These are phyloP conservation scores for Epistrophella euchroma DNA, from an alignment of 2,888 invertebrate species.

Conservation along the genomic window DNA sequence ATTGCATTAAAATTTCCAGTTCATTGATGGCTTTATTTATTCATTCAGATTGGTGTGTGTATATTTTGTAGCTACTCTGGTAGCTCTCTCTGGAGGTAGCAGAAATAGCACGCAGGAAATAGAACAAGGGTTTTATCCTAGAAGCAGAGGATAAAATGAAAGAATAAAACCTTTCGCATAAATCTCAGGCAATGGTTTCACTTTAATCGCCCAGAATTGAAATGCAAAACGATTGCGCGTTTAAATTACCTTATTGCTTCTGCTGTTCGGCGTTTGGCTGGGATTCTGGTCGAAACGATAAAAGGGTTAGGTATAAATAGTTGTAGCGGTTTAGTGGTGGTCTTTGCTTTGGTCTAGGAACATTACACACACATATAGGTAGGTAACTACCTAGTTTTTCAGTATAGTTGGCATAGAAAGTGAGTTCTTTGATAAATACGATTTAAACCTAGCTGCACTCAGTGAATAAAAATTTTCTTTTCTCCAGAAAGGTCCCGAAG, in stretches of 20 bases:
- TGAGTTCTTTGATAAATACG: constrained; percentile 61
- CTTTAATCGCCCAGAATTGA: constrained; percentile 69
- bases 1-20: constrained; percentile 76
- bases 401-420: constrained; percentile 46
- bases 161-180: constrained; percentile 48
- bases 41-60: constrained; percentile 55
- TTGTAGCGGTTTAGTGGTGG: constrained; percentile 6
- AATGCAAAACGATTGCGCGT: constrained; percentile 54
- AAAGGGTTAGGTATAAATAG: constrained; percentile 54
- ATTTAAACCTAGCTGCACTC: constrained; percentile 59
- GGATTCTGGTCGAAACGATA: constrained; percentile 45
- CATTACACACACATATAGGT: not conserved
- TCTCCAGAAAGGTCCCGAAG: constrained; percentile 22
- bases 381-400: not conserved
- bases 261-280: constrained; percentile 21
- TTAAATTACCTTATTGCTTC: constrained; percentile 54
- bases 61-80: not conserved
- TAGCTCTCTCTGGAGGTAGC: not conserved
- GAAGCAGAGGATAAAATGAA: not conserved
- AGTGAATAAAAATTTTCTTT: constrained; percentile 14
- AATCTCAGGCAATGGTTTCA: constrained; percentile 59
- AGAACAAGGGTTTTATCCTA: constrained; percentile 39
- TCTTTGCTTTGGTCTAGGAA: constrained; percentile 17
- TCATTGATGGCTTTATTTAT: constrained; percentile 76
- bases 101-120: constrained; percentile 11